phyloP scores from a whole-genome alignment of 2,797 vertebrate genomes.

The Sciaenops ocellatus region DNA sequence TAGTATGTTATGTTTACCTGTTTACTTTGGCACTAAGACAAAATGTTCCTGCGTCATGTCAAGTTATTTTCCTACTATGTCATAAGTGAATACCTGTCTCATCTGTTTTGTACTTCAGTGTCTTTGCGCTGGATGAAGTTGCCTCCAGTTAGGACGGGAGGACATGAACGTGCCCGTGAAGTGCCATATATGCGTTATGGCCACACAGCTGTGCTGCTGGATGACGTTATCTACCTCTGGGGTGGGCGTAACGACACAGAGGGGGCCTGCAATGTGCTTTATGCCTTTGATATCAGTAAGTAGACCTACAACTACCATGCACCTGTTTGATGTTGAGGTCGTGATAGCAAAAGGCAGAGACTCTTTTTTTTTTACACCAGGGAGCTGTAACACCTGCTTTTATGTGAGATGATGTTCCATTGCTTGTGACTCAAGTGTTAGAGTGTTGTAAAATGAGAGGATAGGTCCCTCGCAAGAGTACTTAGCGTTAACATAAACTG shows the following conservation, averaged over 20 bases:
- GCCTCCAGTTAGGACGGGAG: constrained; percentile 91
- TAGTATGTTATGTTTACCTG: background rate
- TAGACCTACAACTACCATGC: constrained; percentile 59
- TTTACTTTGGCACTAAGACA: background rate
- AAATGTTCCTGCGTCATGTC: background rate
- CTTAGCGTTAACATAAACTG: constrained; percentile 23
- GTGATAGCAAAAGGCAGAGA: constrained; percentile 8
- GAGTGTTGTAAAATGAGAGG: constrained; percentile 19
- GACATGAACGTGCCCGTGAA: constrained; percentile 89
- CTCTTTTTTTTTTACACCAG: constrained; percentile 15
- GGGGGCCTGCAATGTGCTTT: constrained; percentile 98
- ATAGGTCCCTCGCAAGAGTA: background rate
- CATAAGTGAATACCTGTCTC: background rate
- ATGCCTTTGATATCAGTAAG: constrained; percentile 98
- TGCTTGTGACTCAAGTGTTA: constrained; percentile 6
- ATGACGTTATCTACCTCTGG: constrained; percentile 97
- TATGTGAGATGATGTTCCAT: constrained; percentile 23
- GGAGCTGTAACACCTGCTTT: constrained; percentile 44
- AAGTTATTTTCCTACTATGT: background rate
- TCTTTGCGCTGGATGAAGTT: constrained; percentile 97
- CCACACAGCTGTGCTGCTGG: constrained; percentile 97
- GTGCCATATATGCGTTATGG: constrained; percentile 99
- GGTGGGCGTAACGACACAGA: constrained; percentile 98
- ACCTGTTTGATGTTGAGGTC: constrained; percentile 52
- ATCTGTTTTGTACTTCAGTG: constrained; percentile 81